These are phyloP conservation scores for Ooceraea biroi DNA, from an alignment of 1,140 invertebrate species.

Conservation along the genomic window DNA sequence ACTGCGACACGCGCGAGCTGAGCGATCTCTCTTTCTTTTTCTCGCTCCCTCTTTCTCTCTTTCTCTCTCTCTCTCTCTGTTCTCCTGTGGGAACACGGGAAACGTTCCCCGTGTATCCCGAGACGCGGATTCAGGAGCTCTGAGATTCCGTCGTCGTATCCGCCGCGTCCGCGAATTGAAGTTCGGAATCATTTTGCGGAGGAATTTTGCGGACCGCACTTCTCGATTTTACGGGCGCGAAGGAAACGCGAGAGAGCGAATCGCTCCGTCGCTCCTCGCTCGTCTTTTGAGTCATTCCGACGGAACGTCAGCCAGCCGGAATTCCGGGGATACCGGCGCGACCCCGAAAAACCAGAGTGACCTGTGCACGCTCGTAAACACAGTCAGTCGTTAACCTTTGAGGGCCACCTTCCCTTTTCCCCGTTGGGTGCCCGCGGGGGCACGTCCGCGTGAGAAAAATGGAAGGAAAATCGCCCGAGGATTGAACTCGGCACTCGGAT, in stretches of 20 bases:
- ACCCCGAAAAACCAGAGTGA: conserved; percentile 13
- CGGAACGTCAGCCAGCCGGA: conserved; percentile 65
- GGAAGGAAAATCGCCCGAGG: no score
- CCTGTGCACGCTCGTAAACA: conserved; percentile 27
- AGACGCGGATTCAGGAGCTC: no score
- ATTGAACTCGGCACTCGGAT: no score
- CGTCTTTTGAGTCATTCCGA: conserved; percentile 41
- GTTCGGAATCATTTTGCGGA: no score
- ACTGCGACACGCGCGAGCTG: no score
- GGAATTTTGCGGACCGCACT: neutral
- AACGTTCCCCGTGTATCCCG: no score
- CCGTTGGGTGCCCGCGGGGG: neutral
- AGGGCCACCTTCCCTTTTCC: neutral
- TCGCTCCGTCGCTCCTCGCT: neutral
- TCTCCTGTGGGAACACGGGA: neutral
- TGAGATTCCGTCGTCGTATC: no score
- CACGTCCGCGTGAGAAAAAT: neutral
- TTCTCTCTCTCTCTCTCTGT: neutral
- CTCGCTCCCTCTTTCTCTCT: neutral
- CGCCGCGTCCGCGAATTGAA: no score
- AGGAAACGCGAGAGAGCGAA: neutral
- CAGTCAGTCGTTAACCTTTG: neutral
- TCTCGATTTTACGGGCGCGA: neutral
- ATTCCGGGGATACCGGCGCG: conserved; percentile 61
- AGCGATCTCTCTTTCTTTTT: neutral